Evolutionary conservation across 2,113 vertebrate genomes (phyloP).

Genomic region (Archocentrus centrarchus): DNA sequence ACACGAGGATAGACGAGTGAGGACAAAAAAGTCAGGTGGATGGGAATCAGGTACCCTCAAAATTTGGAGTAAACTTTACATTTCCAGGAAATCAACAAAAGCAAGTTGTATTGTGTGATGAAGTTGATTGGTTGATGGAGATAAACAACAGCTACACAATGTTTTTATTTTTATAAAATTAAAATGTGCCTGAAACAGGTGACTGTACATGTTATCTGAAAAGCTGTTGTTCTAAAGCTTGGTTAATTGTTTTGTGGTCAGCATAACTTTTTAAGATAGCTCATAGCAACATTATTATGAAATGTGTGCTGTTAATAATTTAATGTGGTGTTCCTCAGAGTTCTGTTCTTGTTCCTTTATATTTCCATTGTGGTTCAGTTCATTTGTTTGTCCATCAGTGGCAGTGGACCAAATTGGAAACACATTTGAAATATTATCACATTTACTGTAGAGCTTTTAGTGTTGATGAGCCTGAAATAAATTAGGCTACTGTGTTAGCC

Average conservation of each 20-base stretch:
- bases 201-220: too few species aligned
- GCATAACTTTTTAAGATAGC: too few species aligned
- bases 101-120: neutral
- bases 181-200: too few species aligned
- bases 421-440: neutral
- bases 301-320: too few species aligned
- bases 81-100: neutral
- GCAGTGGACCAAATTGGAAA: neutral
- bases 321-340: too few species aligned
- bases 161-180: too few species aligned
- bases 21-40: neutral
- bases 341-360: neutral
- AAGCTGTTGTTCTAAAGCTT: too few species aligned
- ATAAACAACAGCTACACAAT: neutral
- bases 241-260: too few species aligned
- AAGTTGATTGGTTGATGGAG: neutral
- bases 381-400: neutral
- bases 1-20: neutral
- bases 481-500: neutral
- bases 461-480: neutral
- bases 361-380: neutral
- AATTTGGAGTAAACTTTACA: neutral
- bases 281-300: too few species aligned
- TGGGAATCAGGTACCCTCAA: neutral
- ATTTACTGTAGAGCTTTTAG: neutral